phyloP scores from a whole-genome alignment of 2,888 invertebrate genomes.

The Tetrapedia diversipes region DNA sequence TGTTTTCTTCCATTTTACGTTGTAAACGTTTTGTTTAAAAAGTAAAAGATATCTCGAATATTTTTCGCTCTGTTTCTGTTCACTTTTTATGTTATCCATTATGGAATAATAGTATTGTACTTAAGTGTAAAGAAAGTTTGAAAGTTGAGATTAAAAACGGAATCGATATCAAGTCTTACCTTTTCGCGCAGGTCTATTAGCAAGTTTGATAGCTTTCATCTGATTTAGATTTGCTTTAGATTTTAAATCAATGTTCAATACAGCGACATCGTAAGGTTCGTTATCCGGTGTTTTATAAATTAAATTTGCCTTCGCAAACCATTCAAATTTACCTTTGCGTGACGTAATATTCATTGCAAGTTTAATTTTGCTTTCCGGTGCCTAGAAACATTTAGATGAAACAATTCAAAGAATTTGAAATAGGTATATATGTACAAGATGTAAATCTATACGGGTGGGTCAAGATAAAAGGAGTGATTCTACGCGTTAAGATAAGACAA shows the following conservation, averaged over 20 bases:
- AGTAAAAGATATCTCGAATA: not conserved
- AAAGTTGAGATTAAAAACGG: not conserved
- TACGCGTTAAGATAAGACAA: too few species aligned
- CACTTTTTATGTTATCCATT: too few species aligned
- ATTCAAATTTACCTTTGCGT: constrained; percentile 55
- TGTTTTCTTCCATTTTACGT: not conserved
- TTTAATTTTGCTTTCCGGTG: constrained; percentile 68
- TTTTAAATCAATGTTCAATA: constrained; percentile 73
- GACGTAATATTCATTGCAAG: constrained; percentile 70
- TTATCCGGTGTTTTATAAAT: constrained; percentile 77
- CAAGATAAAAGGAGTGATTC: too few species aligned
- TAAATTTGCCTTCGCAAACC: constrained; percentile 70
- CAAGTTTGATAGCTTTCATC: constrained; percentile 70
- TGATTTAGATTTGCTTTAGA: constrained; percentile 64
- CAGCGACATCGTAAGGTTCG: constrained; percentile 79
- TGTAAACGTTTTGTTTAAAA: too few species aligned
- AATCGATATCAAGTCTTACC: constrained; percentile 65
- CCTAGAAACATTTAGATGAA: constrained; percentile 56
- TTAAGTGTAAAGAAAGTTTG: too few species aligned
- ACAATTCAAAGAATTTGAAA: not conserved
- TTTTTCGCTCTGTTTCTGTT: not conserved
- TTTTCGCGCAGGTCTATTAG: constrained; percentile 58
- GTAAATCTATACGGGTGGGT: too few species aligned
- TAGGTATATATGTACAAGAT: too few species aligned
- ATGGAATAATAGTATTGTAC: too few species aligned